Base-by-base conservation (phyloP, 2,113 vertebrate species). In the Oreochromis niloticus region DNA sequence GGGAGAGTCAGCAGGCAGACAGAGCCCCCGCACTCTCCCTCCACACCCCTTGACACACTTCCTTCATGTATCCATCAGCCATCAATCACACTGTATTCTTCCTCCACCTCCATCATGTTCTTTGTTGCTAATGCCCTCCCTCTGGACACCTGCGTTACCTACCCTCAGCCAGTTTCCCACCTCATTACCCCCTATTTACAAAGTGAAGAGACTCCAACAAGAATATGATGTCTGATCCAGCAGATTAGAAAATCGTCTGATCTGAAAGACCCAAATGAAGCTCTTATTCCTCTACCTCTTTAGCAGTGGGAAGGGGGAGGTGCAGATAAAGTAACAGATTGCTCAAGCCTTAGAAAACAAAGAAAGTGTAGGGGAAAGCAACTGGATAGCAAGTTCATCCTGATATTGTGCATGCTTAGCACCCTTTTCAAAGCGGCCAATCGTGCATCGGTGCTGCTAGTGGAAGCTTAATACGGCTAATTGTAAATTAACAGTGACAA, bases 1-100 rank as follows among this genome's bases (percentile, higher is more conserved):
- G 93, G 93, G 93, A 94, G 92, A 92, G 90, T 91, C 95, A 95
- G 94, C 94, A 89, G 93, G 93, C 90, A 87, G 90, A 89, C 27
- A 85, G 87, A 89, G 81, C 92, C 87, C 89, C 89, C 84, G 80
- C 14, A 55, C 80, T 86, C 82, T 59, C 36, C 59, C 82, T 81
- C 85, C 78, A 86, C 48, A 75, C 88, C 84, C 82, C 66, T 61
- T 82, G 43, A 88, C 86, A 84, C 89, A 79, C 82, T 90, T 85
- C 81, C 81, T 89, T 86, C 81, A 80, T 88, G 88, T 19, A 86
- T 89, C 87, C 90, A 91, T 92, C 92, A 86, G 83, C 24, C 66
- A 73, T 87, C 85, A 80, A 73, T 87, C 85, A 80, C 12, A 14
- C 48, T 9, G 7, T 32, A 66, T 50, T 55, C 87, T 80, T 59